A percentile compares a stretch with the other conserved stretches of the same genome.
Evolutionary conservation across 2,113 vertebrate species (phyloP).

Genomic region (Ceyx melanurus): DNA sequence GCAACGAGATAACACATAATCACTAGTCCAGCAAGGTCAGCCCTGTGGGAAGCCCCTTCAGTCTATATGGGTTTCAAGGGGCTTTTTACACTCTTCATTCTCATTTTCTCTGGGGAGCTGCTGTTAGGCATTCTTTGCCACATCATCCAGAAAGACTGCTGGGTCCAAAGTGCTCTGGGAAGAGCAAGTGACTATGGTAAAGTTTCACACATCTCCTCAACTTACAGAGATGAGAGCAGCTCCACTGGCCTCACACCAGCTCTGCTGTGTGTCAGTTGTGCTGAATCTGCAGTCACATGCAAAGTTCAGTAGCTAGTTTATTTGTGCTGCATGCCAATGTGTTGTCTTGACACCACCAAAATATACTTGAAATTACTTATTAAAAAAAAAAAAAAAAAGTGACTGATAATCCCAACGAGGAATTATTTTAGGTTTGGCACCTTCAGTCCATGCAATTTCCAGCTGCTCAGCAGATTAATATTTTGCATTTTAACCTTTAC

Average conservation of each 20-base stretch:
- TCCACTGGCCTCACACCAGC: not conserved
- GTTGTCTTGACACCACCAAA: not conserved
- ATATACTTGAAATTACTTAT: not conserved
- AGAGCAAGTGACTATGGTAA: not conserved
- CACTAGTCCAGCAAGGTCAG: not conserved
- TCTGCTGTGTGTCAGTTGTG: rapidly evolving
- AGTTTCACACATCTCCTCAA: not conserved
- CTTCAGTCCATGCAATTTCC: not conserved
- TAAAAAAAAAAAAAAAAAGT: not conserved
- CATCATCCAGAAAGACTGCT: rapidly evolving
- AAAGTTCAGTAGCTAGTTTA: not conserved
- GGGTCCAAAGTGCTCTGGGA: not conserved
- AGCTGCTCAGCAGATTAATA: not conserved
- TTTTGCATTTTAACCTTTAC: conserved; percentile 22
- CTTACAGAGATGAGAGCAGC: not conserved
- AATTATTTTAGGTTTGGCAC: not conserved
- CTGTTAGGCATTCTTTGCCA: not conserved
- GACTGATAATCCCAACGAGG: not conserved
- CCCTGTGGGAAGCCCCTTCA: not conserved
- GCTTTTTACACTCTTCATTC: not conserved
- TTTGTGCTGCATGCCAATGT: not conserved
- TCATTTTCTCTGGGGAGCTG: not conserved
- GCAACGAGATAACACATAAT: not conserved
- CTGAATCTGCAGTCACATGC: not conserved
- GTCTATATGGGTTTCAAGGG: not conserved